phyloP scores from a whole-genome alignment of 1,140 invertebrate genomes.

The Elymnias hypermnestra region DNA sequence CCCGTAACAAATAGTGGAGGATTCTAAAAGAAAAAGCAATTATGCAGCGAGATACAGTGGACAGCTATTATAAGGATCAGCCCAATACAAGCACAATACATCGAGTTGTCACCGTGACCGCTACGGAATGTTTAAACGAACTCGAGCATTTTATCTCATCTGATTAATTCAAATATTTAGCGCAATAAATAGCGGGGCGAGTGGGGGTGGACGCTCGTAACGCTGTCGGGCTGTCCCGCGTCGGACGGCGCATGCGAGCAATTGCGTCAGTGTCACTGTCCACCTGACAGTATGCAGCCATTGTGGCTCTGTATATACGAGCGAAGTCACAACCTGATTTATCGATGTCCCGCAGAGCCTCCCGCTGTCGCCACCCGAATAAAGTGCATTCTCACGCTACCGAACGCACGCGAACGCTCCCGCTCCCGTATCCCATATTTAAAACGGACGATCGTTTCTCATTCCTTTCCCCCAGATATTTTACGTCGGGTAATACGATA shows the following conservation, averaged over 20 bases:
- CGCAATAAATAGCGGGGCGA: conserved; percentile 63
- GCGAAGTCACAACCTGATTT: conserved; percentile 60
- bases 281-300: conserved; percentile 58
- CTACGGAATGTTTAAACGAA: conserved; percentile 68
- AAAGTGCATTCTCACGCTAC: conserved; percentile 74
- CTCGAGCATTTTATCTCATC: conserved; percentile 69
- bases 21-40: conserved; percentile 18
- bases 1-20: neutral
- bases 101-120: conserved; percentile 70
- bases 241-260: conserved; percentile 57
- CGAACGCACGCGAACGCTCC: conserved; percentile 69
- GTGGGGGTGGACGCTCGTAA: conserved; percentile 33
- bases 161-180: conserved; percentile 75
- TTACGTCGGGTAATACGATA: conserved; percentile 75
- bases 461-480: conserved; percentile 73
- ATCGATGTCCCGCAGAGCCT: conserved; percentile 53
- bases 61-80: conserved; percentile 64
- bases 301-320: conserved; percentile 70
- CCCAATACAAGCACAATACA: conserved; percentile 70
- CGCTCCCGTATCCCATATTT: conserved; percentile 57
- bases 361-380: conserved; percentile 62
- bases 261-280: conserved; percentile 71
- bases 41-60: conserved; percentile 30
- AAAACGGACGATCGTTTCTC: conserved; percentile 71
- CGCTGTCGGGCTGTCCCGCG: conserved; percentile 35